These are phyloP conservation scores for Paedocypris sp. DNA, from an alignment of 2,113 vertebrate genomes.

Conservation along the genomic window DNA sequence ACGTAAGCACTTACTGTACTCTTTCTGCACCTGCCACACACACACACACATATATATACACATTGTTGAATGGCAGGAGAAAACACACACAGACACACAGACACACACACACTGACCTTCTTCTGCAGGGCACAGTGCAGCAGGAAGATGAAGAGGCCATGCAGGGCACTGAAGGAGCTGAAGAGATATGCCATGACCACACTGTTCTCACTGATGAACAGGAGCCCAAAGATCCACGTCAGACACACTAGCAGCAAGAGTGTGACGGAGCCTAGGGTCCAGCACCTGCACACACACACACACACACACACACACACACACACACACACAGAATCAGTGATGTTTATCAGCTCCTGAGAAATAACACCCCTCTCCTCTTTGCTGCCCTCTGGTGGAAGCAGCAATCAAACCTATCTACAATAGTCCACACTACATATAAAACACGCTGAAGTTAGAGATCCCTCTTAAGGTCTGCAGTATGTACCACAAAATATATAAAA, in stretches of 20 bases:
- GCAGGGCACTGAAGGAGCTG: constrained; percentile 85
- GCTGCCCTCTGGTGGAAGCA: no score
- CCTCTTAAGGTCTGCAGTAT: no score
- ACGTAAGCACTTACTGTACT: constrained; percentile 81
- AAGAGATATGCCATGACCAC: constrained; percentile 88
- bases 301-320: not conserved
- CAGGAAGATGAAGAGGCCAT: constrained; percentile 84
- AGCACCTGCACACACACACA: constrained; percentile 61
- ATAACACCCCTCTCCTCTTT: no score
- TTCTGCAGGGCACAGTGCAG: constrained; percentile 86
- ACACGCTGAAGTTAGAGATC: no score
- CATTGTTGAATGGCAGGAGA: no score
- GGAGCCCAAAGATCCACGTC: constrained; percentile 84
- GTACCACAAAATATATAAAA: no score
- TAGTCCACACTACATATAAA: no score
- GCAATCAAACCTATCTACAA: no score
- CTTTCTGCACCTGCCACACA: constrained; percentile 73
- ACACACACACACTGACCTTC: constrained; percentile 61
- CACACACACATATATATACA: not conserved
- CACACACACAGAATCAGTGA: no score
- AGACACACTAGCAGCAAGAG: constrained; percentile 83
- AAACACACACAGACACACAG: not conserved
- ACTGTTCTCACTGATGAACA: constrained; percentile 80
- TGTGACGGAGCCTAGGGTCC: constrained; percentile 79
- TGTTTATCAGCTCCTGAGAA: no score